phyloP scores from a whole-genome alignment of 1,140 invertebrate genomes.

The Aphis gossypii region DNA sequence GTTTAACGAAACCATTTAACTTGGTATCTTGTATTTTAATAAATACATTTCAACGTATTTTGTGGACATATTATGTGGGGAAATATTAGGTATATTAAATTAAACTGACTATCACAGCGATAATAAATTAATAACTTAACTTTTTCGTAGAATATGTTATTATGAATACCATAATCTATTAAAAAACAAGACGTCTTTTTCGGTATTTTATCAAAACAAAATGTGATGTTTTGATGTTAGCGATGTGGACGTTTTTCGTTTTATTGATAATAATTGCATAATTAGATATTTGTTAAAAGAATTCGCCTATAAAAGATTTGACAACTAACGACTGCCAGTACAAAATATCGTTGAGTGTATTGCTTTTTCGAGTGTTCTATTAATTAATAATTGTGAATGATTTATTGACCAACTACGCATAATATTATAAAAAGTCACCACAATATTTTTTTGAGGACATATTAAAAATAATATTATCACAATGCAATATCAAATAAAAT shows the following conservation, averaged over 20 bases:
- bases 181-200: background rate
- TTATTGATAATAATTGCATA: background rate
- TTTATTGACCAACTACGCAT: background rate
- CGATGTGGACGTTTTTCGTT: background rate
- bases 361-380: background rate
- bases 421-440: background rate
- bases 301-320: background rate
- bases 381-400: background rate
- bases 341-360: conserved; percentile 3
- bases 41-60: background rate
- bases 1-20: background rate
- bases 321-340: background rate
- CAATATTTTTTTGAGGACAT: background rate
- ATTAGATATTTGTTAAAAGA: background rate
- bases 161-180: background rate
- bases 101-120: background rate
- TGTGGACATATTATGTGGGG: background rate
- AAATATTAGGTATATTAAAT: background rate
- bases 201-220: background rate
- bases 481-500: background rate
- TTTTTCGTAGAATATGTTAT: background rate
- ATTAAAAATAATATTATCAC: background rate
- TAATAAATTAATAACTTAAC: no score
- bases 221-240: background rate
- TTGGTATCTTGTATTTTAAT: no score